A percentile compares a stretch with the other conserved stretches of the same genome.
These are phyloP conservation scores for Cydia splendana DNA, from an alignment of 1,140 invertebrate genomes.

Conservation along the genomic window DNA sequence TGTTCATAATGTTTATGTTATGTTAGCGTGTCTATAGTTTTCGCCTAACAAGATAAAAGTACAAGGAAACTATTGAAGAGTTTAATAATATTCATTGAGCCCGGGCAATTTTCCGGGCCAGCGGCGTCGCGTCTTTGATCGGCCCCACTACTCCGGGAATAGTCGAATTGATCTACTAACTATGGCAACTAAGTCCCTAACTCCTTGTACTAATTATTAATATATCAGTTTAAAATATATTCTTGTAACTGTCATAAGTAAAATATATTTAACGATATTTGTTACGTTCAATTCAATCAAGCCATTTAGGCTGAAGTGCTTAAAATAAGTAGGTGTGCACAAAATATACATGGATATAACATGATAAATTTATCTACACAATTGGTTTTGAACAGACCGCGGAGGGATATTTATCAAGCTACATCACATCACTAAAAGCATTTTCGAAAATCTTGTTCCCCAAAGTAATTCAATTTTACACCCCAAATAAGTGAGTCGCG, in stretches of 20 bases:
- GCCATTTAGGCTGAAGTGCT: not conserved
- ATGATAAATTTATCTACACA: not conserved
- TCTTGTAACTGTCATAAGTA: too few relatives aligned
- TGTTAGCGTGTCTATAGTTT: conserved; percentile 42
- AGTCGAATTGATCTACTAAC: conserved; percentile 68
- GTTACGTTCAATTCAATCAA: too few relatives aligned
- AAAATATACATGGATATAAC: not conserved
- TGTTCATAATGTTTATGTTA: not conserved
- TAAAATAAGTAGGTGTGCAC: not conserved
- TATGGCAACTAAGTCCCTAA: conserved; percentile 54
- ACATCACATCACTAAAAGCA: conserved; percentile 47
- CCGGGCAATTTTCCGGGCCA: conserved; percentile 76
- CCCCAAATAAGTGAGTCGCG: conserved; percentile 51
- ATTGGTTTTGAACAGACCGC: conserved; percentile 17
- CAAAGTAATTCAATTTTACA: conserved; percentile 64
- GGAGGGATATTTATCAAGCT: conserved; percentile 15
- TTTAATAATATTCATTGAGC: conserved; percentile 80
- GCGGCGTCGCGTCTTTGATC: conserved; percentile 76
- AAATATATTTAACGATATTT: too few relatives aligned
- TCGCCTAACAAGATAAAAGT: conserved; percentile 63
- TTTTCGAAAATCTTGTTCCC: conserved; percentile 53
- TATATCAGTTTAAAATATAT: not conserved
- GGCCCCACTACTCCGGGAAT: conserved; percentile 59
- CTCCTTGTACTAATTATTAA: conserved; percentile 22
- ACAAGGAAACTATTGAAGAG: conserved; percentile 75